Percentiles rank a stretch among this genome's conserved stretches.
These are phyloP conservation scores for Macquaria australasica DNA, from an alignment of 2,113 vertebrate species.

Conservation along the genomic window DNA sequence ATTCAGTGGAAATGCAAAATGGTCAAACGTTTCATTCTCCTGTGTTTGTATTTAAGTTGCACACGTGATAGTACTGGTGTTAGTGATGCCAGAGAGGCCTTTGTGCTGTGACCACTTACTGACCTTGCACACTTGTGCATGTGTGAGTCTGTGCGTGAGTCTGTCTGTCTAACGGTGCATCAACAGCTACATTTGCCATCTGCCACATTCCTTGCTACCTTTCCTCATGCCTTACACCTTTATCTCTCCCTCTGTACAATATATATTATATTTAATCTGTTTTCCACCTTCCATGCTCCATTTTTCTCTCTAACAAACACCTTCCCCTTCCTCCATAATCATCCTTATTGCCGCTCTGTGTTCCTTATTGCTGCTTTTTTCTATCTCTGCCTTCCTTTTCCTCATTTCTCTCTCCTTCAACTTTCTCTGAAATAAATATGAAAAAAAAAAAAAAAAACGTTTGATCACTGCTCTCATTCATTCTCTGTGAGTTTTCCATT, in stretches of 20 bases:
- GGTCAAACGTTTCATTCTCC: background rate
- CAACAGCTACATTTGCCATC: conserved; percentile 57
- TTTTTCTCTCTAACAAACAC: conserved; percentile 12
- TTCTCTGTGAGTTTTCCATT: background rate
- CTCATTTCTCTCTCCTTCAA: background rate
- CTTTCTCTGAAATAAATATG: conserved; percentile 12
- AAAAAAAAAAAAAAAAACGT: background rate
- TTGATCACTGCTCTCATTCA: background rate
- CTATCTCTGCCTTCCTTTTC: background rate
- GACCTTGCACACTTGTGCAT: conserved; percentile 14
- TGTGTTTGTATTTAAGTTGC: background rate
- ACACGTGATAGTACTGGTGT: background rate
- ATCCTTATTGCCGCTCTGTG: background rate
- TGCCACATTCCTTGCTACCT: conserved; percentile 30
- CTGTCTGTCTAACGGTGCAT: conserved; percentile 27
- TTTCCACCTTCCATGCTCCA: background rate
- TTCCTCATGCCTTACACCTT: conserved; percentile 14
- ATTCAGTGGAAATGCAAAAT: background rate
- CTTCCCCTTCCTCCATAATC: background rate
- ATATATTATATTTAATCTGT: conserved; percentile 27
- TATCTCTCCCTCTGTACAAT: background rate
- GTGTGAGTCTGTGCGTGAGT: conserved; percentile 8
- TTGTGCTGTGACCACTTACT: conserved; percentile 29
- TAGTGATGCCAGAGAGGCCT: conserved; percentile 28
- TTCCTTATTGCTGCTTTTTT: background rate